Conservation (phyloP, 2,113 vertebrate species). For the Zootoca vivipara region DNA sequence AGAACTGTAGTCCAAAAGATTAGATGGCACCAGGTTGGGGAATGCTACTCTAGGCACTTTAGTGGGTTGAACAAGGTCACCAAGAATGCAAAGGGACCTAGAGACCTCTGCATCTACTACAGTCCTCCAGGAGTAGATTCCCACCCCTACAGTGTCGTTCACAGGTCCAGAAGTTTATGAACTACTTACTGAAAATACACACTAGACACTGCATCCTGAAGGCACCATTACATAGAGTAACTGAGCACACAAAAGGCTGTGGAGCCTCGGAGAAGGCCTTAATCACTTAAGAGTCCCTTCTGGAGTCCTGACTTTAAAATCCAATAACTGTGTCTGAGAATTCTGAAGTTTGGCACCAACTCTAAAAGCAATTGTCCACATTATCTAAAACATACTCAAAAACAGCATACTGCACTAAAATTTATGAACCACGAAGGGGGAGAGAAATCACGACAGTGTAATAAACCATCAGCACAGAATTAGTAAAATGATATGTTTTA, state of each 20-base stretch:
- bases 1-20: too few relatives aligned
- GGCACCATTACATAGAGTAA: background rate
- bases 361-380: background rate
- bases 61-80: too few relatives aligned
- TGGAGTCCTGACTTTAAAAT: background rate
- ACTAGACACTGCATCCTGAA: background rate
- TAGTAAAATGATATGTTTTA: background rate
- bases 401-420: background rate
- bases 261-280: background rate
- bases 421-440: too few relatives aligned
- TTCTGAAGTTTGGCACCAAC: background rate
- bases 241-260: too few relatives aligned
- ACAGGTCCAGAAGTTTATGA: background rate
- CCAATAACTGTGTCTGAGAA: background rate
- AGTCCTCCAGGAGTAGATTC: too few relatives aligned
- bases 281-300: background rate
- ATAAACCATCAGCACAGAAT: background rate
- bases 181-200: background rate
- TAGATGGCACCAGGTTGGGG: too few relatives aligned
- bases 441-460: background rate
- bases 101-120: too few relatives aligned
- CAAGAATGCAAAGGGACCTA: too few relatives aligned
- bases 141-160: too few relatives aligned
- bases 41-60: too few relatives aligned
- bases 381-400: background rate